A percentile compares a stretch with the other conserved stretches of the same genome.
Evolutionary conservation across 2,888 invertebrate genomes (phyloP).

Genomic region (Lottia gigantea): DNA sequence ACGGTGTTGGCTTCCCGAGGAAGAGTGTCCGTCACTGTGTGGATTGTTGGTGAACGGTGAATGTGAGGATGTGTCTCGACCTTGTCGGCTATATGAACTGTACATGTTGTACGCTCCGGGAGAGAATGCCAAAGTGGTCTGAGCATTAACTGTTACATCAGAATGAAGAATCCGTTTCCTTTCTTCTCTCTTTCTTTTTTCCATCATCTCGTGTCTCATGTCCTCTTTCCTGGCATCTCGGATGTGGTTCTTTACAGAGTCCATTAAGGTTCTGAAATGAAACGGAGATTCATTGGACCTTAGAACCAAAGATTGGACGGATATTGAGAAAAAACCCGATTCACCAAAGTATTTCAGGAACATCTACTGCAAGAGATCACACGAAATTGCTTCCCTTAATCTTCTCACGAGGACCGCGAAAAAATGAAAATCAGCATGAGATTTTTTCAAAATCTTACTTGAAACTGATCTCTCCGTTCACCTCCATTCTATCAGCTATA

Average conservation of each 20-base stretch:
- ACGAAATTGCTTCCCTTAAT: no score
- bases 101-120: constrained; percentile 33
- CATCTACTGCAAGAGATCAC: no score
- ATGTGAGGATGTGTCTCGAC: neutral
- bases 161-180: constrained; percentile 45
- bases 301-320: no score
- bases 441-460: constrained; percentile 43
- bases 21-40: no score
- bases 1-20: no score
- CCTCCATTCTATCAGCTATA: constrained; percentile 56
- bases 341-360: no score
- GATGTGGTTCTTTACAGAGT: constrained; percentile 50
- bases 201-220: constrained; percentile 41
- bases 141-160: constrained; percentile 29
- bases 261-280: constrained; percentile 33
- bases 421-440: no score
- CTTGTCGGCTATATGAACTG: constrained; percentile 12
- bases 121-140: constrained; percentile 18
- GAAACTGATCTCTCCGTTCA: constrained; percentile 60
- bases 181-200: constrained; percentile 45
- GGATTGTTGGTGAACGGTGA: neutral
- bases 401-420: no score
- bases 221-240: constrained; percentile 49
- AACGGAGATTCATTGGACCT: neutral
- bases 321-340: no score